These are phyloP conservation scores for Panthera tigris DNA, from an alignment of 2,113 vertebrate species.

Conservation along the genomic window DNA sequence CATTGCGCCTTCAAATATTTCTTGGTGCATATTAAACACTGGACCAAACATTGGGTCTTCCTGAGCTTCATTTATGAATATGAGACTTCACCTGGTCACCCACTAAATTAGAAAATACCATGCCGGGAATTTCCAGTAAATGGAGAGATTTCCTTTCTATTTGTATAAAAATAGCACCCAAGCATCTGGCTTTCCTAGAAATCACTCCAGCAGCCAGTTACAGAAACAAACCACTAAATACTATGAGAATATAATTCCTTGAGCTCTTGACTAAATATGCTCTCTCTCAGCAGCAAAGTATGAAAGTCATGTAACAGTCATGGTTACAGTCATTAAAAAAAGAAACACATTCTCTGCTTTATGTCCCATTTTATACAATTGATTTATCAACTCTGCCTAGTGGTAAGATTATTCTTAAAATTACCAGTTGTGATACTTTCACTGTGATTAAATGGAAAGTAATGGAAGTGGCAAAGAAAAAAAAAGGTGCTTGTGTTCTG, in stretches of 20 bases:
- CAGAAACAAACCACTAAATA: neutral
- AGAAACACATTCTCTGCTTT: neutral
- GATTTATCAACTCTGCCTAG: neutral
- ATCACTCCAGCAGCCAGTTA: neutral
- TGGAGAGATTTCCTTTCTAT: neutral
- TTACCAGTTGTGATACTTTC: neutral
- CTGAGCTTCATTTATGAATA: neutral
- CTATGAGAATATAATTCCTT: neutral
- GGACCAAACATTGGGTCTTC: neutral
- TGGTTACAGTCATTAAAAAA: neutral
- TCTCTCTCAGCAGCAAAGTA: neutral
- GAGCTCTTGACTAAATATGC: neutral
- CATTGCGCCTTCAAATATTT: neutral
- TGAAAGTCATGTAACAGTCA: neutral
- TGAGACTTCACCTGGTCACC: neutral
- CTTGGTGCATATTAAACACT: neutral
- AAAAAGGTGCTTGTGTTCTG: neutral
- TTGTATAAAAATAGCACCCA: neutral
- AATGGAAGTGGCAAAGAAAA: neutral
- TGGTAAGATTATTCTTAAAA: neutral
- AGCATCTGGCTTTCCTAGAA: conserved; percentile 10
- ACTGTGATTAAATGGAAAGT: conserved; percentile 11
- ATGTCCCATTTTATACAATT: neutral
- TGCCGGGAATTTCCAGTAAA: neutral
- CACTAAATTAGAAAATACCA: neutral